Evolutionary conservation across 2,888 invertebrate species (phyloP), one percentile per base, ranked within the genome.

Genomic region (Acanthosepion pharaonis): DNA sequence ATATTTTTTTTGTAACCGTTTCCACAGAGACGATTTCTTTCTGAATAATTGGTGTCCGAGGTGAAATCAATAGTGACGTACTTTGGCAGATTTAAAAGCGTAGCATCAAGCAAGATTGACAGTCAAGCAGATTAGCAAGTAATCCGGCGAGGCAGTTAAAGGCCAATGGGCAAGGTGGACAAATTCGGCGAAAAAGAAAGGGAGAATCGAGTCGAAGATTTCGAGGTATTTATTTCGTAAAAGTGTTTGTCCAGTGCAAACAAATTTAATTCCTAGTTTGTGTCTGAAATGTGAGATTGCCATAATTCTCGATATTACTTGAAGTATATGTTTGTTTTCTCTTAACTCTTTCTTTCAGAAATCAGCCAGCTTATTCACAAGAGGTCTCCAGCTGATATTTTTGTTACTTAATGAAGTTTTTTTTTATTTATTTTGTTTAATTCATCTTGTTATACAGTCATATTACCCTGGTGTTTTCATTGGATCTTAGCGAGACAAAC

Each of bases 21-120:
- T 28, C 78, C n/a, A 2, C n/a, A n/a, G n/a, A 78, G 28, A 11
- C n/a, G 78, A 78, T n/a, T 78, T 15, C 9, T 78, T 33, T 78
- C 33, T 78, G 78, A 78, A 78, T 78, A 78, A 78, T 78, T 78
- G 78, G 78, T n/a, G 78, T 78, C 78, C 33, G n/a, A 78, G n/a
- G n/a, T n/a, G n/a, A 78, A 78, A 78, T 78, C 78, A 78, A 78
- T 78, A 78, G 78, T 23, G n/a, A n/a, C 78, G 78, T 78, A n/a
- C 33, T 78, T 78, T 78, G 78, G n/a, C 78, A 78, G 78, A 33
- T 78, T 78, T 78, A 33, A 78, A 78, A 78, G n/a, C 78, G 78
- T 33, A 78, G 9, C 15, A 0, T 78, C n/a, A 5, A 4, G 0
- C n/a, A 18, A 78, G 78, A 33, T 9, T 78, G 78, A 78, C 78